phyloP scores from a whole-genome alignment of 2,113 vertebrate species.

The Chlorodrepanis virens region DNA sequence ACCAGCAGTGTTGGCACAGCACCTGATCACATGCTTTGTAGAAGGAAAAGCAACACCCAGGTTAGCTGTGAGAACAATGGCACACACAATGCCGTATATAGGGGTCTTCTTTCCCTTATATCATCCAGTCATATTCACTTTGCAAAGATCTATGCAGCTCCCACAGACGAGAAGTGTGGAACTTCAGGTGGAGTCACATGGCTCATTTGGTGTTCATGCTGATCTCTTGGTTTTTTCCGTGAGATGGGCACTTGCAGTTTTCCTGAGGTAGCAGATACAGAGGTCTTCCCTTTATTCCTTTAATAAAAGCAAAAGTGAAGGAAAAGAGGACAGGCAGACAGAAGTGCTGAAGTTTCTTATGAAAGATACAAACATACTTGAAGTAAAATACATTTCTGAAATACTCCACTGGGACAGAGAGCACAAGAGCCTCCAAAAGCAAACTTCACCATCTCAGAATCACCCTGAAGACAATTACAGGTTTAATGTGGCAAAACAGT shows the following conservation, averaged over 20 bases:
- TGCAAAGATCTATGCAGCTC: neutral
- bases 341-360: neutral
- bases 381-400: neutral
- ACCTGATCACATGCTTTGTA: neutral
- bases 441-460: neutral
- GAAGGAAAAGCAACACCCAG: neutral
- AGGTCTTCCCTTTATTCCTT: constrained; percentile 17
- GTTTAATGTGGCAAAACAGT: neutral
- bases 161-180: neutral
- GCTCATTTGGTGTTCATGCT: neutral
- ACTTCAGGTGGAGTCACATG: neutral
- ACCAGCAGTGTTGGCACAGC: neutral
- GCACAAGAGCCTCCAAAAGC: neutral
- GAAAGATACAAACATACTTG: neutral
- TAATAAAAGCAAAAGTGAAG: neutral
- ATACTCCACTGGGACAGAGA: neutral
- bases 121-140: neutral
- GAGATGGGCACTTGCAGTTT: constrained; percentile 22
- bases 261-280: constrained; percentile 65
- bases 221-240: neutral
- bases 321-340: neutral
- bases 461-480: neutral
- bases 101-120: neutral
- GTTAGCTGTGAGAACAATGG: neutral
- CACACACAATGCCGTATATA: neutral